Percentiles rank a stretch among this genome's conserved stretches.
Conservation (phyloP, 2,113 vertebrate genomes). For the Muntiacus muntjak region DNA sequence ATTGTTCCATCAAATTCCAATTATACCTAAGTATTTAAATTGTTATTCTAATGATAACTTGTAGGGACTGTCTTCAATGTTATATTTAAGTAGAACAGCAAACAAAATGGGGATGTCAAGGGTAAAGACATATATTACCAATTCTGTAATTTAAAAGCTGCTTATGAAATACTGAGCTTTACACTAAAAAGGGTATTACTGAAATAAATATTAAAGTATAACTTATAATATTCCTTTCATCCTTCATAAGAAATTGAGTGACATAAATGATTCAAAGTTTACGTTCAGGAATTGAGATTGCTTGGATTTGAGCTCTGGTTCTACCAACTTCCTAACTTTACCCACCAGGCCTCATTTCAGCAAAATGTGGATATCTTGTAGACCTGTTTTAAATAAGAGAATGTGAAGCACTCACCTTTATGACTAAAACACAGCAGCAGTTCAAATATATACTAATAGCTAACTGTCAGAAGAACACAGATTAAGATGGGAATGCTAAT, state of each 20-base stretch:
- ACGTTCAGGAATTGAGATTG: not conserved
- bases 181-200: not conserved
- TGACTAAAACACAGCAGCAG: not conserved
- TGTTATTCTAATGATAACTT: not conserved
- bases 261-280: not conserved
- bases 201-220: conserved; percentile 20
- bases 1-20: not conserved
- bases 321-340: not conserved
- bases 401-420: not conserved
- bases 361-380: not conserved
- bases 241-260: not conserved
- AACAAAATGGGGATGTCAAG: not conserved
- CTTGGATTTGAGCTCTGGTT: not conserved
- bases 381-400: not conserved
- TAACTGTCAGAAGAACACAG: not conserved
- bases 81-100: not conserved
- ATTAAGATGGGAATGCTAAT: not conserved
- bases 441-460: not conserved
- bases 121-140: not conserved
- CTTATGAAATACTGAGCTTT: not conserved
- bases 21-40: not conserved
- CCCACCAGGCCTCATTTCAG: not conserved
- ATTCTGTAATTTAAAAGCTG: not conserved
- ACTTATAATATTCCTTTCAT: not conserved
- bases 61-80: not conserved